Conservation (phyloP, 2,888 invertebrate species). For the Zeuzera pyrina region DNA sequence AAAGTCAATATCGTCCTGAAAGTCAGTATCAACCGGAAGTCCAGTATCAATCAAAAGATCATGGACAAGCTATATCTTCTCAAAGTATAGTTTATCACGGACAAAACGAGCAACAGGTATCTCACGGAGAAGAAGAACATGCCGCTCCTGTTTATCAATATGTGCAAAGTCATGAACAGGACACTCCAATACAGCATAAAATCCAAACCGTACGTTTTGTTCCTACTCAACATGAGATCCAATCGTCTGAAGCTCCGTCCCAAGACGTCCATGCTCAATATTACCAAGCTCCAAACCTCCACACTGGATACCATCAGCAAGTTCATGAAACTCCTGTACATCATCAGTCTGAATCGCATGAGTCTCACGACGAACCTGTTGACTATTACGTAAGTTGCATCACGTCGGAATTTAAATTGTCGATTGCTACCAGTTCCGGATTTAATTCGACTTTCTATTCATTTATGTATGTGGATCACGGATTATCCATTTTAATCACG, state of each 20-base stretch:
- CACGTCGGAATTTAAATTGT: conserved; percentile 18
- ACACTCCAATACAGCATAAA: conserved; percentile 27
- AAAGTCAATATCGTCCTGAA: no score
- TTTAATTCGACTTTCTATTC: conserved; percentile 49
- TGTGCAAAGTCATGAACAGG: conserved; percentile 22
- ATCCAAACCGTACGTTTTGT: conserved; percentile 18
- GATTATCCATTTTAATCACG: conserved; percentile 28
- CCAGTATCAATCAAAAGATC: conserved; percentile 22
- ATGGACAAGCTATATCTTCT: conserved; percentile 34
- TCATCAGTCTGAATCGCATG: conserved; percentile 34
- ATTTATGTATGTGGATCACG: conserved; percentile 25
- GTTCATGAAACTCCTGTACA: conserved; percentile 22
- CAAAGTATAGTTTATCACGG: conserved; percentile 40
- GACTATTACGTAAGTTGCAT: conserved; percentile 61
- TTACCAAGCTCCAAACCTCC: conserved; percentile 15
- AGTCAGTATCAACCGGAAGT: no score
- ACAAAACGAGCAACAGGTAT: conserved; percentile 29
- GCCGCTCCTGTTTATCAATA: conserved; percentile 40
- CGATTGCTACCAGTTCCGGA: conserved; percentile 28
- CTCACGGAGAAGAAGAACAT: conserved; percentile 34
- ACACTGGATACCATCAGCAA: conserved; percentile 12
- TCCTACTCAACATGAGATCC: conserved; percentile 2
- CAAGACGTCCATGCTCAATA: conserved; percentile 14
- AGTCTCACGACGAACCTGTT: conserved; percentile 34
- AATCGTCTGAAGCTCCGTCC: background rate